Evolutionary conservation across 2,797 vertebrate genomes (phyloP).

Genomic region (Poecilia wingei): DNA sequence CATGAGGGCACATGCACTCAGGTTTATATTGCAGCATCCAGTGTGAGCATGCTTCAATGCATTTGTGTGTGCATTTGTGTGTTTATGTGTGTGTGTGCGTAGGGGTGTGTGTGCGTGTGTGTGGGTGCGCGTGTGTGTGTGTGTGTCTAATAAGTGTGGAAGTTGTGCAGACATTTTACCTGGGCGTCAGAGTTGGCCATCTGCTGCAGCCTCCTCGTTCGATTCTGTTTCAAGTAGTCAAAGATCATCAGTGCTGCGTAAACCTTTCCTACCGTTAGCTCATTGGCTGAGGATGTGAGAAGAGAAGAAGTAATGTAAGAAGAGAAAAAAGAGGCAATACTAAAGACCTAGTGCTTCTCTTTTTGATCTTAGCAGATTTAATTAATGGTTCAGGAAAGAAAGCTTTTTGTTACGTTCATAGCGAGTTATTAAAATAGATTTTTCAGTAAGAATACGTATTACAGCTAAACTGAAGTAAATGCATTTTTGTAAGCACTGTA

Average conservation of each 20-base stretch:
- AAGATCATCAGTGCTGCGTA: slow-evolving; percentile 98
- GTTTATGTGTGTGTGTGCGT: slow-evolving; percentile 3
- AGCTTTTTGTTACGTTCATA: background rate
- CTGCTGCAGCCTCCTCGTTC: slow-evolving; percentile 86
- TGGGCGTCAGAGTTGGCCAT: slow-evolving; percentile 83
- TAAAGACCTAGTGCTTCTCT: background rate
- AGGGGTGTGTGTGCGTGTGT: background rate
- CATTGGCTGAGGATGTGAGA: slow-evolving; percentile 83
- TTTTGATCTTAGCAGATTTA: background rate
- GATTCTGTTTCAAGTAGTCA: slow-evolving; percentile 96
- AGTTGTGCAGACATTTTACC: slow-evolving; percentile 73
- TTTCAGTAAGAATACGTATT: background rate
- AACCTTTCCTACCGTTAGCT: slow-evolving; percentile 96
- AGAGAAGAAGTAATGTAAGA: background rate
- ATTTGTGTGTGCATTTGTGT: slow-evolving; percentile 7
- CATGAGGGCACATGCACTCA: slow-evolving; percentile 39
- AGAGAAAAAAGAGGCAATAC: background rate
- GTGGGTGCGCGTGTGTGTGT: background rate
- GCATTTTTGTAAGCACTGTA: background rate
- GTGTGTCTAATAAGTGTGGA: slow-evolving; percentile 4
- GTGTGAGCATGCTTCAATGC: background rate
- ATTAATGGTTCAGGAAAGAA: background rate
- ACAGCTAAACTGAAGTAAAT: background rate
- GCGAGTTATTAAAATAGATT: background rate
- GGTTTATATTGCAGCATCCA: slow-evolving; percentile 26